Evolutionary conservation across 1,140 invertebrate genomes (phyloP), one percentile per base, ranked within the genome.

Genomic region (Ips nitidus): DNA sequence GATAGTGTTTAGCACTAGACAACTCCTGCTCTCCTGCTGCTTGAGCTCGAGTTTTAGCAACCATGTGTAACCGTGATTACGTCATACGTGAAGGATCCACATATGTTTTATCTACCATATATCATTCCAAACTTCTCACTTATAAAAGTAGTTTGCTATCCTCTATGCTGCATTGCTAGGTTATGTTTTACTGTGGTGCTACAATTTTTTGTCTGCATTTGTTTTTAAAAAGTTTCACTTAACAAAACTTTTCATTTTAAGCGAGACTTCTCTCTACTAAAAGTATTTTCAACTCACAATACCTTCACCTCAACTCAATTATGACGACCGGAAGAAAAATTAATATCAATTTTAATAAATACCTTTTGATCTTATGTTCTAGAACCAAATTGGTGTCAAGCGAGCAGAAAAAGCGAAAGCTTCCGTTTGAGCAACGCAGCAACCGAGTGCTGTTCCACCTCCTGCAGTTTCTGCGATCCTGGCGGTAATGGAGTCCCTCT

Each of bases 21-120:
- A 1, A 22, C 22, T 50, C 22, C 69, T 76, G 74, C 6, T 66
- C 38, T 71, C 74, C 73, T 75, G 68, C 4, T 75, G 47, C 0
- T 39, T 41, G 62, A 71, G 75, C 72, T 75, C 75, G 75, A 73
- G 70, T 74, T 75, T 74, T 73, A 74, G 75, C 74, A 76, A 73
- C 75, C 75, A 76, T 76, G 75, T 76, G 75, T 76, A 76, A 76
- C 75, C 74, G 72, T 72, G 65, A 75, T 65, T 65, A 65, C 69
- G 69, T 70, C 62, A 69, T 63, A 57, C 47, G 59, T 58, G 67
- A 22, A 45, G 40, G 40, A 59, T 41, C 42, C 41, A 22, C 57
- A 59, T 41, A 59, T 42, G 38, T 56, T 22, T 22, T 22, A 22
- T 22, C 22, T 22, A 22, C 22, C 22, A 22, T 22, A 22, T 22